Percentiles rank a stretch among this genome's conserved stretches.
These are phyloP conservation scores for Cherax destructor DNA, from an alignment of 1,140 invertebrate species.

Conservation along the genomic window DNA sequence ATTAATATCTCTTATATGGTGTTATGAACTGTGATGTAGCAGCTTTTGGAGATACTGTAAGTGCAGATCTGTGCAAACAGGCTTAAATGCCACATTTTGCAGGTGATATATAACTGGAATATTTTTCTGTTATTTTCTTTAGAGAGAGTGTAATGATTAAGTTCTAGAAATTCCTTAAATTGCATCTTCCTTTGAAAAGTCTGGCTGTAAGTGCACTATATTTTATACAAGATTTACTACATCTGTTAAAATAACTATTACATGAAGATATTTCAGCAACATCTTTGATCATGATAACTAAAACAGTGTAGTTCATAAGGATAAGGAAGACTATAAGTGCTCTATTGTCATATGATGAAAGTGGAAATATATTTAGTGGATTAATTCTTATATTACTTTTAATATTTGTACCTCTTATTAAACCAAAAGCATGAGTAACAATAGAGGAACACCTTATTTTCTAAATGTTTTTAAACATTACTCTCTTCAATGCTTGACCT, in stretches of 20 bases:
- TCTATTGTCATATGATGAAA: background rate
- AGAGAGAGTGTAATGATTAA: background rate
- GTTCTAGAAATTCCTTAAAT: background rate
- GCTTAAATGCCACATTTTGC: slow-evolving; percentile 4
- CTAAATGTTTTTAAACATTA: background rate
- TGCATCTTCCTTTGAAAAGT: background rate
- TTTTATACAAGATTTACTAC: background rate
- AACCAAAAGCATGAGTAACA: background rate
- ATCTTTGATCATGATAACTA: slow-evolving; percentile 12
- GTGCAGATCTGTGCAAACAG: background rate
- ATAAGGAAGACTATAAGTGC: slow-evolving; percentile 11
- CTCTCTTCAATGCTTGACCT: background rate
- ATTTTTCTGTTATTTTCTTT: background rate
- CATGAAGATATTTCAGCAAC: background rate
- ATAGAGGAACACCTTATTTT: background rate
- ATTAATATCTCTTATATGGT: background rate
- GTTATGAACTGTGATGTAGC: slow-evolving; percentile 3
- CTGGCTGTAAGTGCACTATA: slow-evolving; percentile 3
- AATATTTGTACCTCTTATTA: background rate
- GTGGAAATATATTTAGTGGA: background rate
- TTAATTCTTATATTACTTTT: background rate
- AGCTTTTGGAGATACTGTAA: background rate
- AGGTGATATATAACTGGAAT: slow-evolving; percentile 35
- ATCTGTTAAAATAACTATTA: background rate
- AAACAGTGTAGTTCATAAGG: slow-evolving; percentile 12